phyloP scores from a whole-genome alignment of 2,113 vertebrate genomes.

The Grantiella picta region DNA sequence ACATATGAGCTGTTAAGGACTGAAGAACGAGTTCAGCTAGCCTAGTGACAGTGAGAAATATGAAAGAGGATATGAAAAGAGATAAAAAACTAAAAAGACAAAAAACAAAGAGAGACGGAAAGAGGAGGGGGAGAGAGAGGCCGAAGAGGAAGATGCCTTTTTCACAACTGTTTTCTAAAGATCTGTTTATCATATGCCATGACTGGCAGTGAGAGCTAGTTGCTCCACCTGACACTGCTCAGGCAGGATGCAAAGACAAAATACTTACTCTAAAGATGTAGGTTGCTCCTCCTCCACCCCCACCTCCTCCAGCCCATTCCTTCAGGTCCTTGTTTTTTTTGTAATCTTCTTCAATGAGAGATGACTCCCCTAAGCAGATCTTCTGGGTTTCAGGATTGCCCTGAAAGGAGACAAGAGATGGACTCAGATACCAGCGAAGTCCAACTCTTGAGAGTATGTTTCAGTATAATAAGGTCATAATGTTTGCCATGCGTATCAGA shows the following conservation, averaged over 20 bases:
- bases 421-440: background rate
- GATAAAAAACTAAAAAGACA: background rate
- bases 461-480: background rate
- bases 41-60: background rate
- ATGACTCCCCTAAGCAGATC: slow-evolving; percentile 86
- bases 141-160: background rate
- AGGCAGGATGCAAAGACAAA: background rate
- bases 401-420: slow-evolving; percentile 47
- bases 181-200: background rate
- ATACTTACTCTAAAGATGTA: slow-evolving; percentile 81
- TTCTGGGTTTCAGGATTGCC: slow-evolving; percentile 78
- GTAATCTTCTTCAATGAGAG: slow-evolving; percentile 81
- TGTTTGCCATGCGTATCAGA: background rate
- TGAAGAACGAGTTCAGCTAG: background rate
- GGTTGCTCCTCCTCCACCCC: slow-evolving; percentile 87
- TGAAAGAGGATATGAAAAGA: background rate
- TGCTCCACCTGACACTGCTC: background rate
- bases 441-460: background rate
- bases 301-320: slow-evolving; percentile 86
- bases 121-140: background rate
- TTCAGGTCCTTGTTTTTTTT: slow-evolving; percentile 35
- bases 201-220: background rate
- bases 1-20: background rate
- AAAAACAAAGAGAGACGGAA: background rate
- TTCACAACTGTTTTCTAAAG: background rate